A percentile compares a stretch with the other conserved stretches of the same genome.
Conservation (phyloP, 2,113 vertebrate genomes). For the Malurus cyaneus region DNA sequence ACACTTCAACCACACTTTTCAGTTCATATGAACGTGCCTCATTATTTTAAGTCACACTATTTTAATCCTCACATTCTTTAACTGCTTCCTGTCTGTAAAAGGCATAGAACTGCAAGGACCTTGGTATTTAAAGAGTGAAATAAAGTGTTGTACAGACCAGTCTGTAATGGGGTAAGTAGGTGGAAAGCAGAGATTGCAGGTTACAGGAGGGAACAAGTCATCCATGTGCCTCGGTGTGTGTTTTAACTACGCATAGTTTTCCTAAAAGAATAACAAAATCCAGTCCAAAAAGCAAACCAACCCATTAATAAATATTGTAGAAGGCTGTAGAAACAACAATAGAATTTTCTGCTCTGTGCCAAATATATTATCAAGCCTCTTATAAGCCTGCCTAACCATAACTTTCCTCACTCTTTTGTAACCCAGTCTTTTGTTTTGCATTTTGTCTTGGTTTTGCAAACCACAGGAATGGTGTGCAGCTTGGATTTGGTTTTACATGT, state of each 20-base stretch:
- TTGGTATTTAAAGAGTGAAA: neutral
- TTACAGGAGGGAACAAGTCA: neutral
- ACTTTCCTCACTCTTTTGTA: neutral
- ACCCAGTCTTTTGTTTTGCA: neutral
- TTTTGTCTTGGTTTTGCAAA: neutral
- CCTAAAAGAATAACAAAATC: neutral
- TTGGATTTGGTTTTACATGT: neutral
- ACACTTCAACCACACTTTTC: neutral
- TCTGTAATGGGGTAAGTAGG: neutral
- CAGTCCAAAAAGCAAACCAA: neutral
- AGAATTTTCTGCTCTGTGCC: neutral
- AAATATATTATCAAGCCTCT: neutral
- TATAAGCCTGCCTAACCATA: neutral
- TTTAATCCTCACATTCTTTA: neutral
- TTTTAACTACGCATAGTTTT: neutral
- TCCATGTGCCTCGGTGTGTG: neutral
- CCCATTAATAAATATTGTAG: neutral
- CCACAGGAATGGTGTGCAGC: neutral
- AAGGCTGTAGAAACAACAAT: neutral
- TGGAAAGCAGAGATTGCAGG: neutral
- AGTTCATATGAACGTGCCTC: neutral
- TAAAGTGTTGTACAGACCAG: neutral
- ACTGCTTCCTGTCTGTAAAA: neutral
- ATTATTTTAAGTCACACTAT: neutral
- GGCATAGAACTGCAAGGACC: neutral